phyloP scores from a whole-genome alignment of 2,888 invertebrate species.

The Xestia c-nigrum region DNA sequence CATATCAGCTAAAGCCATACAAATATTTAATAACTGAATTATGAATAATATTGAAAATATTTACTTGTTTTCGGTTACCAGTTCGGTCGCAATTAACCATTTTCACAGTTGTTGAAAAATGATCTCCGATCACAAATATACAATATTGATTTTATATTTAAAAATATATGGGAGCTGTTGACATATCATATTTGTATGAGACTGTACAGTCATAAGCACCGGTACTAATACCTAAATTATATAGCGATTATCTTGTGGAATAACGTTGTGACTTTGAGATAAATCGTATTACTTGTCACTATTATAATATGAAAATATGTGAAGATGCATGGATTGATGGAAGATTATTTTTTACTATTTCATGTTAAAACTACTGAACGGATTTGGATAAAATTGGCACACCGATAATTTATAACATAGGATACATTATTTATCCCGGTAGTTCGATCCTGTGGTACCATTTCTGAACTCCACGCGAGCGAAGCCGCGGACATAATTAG shows the following conservation, averaged over 20 bases:
- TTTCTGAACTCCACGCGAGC: not conserved
- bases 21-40: no score
- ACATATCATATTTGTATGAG: conserved; percentile 13
- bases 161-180: not conserved
- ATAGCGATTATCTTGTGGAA: not conserved
- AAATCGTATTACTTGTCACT: not conserved
- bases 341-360: not conserved
- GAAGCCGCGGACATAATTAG: not conserved
- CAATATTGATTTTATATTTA: not conserved
- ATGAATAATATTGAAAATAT: not conserved
- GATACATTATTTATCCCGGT: not conserved
- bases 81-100: conserved; percentile 7
- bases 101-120: conserved; percentile 18
- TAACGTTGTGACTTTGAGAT: not conserved
- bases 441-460: not conserved
- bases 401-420: not conserved
- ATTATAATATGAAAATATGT: not conserved
- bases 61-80: not conserved
- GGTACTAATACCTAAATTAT: not conserved
- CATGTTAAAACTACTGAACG: not conserved
- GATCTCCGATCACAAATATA: not conserved
- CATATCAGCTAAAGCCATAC: not conserved
- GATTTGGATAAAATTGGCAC: not conserved
- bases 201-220: conserved; percentile 8
- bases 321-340: not conserved